phyloP scores from a whole-genome alignment of 2,888 invertebrate genomes.

The Epirrita christyi region DNA sequence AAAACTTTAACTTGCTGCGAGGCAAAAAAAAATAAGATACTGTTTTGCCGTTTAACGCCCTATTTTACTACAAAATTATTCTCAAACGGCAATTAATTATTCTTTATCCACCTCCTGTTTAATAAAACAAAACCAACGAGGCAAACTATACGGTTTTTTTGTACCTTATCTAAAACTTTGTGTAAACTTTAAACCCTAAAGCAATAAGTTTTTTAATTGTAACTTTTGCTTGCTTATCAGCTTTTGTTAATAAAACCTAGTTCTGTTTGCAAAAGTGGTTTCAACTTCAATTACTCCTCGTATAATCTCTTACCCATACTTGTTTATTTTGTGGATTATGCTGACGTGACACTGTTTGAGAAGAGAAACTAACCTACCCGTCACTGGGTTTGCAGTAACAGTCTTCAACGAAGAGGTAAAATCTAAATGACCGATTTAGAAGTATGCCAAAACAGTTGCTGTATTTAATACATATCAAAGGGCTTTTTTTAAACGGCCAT shows the following conservation, averaged over 20 bases:
- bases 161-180: neutral
- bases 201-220: neutral
- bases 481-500: no score
- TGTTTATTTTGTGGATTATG: conserved; percentile 54
- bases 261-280: conserved; percentile 45
- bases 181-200: neutral
- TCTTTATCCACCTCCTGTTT: conserved; percentile 44
- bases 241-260: conserved; percentile 33
- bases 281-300: conserved; percentile 55
- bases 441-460: no score
- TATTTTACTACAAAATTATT: conserved; percentile 60
- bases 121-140: conserved; percentile 36
- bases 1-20: conserved; percentile 61
- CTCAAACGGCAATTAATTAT: conserved; percentile 55
- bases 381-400: neutral
- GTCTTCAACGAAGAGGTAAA: neutral
- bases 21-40: conserved; percentile 58
- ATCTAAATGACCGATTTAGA: no score
- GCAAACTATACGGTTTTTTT: conserved; percentile 23
- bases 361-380: conserved; percentile 41
- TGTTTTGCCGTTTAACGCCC: conserved; percentile 51
- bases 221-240: conserved; percentile 5
- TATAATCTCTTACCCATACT: conserved; percentile 38
- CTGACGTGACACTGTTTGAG: conserved; percentile 48
- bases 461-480: no score